These are phyloP conservation scores for Tenthredo amoena DNA, from an alignment of 2,888 invertebrate genomes.

Conservation along the genomic window DNA sequence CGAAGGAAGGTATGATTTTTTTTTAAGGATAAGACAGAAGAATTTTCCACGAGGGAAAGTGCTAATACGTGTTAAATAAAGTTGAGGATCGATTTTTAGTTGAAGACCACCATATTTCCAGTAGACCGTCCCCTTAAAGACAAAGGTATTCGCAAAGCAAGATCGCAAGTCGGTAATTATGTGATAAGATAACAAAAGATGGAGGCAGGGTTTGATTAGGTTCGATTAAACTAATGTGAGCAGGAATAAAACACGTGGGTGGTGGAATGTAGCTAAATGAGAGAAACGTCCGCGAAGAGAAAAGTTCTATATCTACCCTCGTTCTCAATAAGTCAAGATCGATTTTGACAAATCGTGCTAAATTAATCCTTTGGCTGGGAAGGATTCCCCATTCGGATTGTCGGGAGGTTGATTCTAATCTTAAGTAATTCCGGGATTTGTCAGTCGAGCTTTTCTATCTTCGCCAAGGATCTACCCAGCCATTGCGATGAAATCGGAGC, in stretches of 20 bases:
- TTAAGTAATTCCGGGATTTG: conserved; percentile 61
- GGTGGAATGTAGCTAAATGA: conserved; percentile 1
- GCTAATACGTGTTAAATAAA: neutral
- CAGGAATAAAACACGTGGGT: neutral
- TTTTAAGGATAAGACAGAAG: neutral
- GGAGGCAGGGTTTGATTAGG: neutral
- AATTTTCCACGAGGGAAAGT: neutral
- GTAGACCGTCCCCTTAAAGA: neutral
- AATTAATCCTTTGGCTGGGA: conserved; percentile 53
- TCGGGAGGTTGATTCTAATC: conserved; percentile 67
- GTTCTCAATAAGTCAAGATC: conserved; percentile 46
- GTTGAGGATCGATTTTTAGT: neutral
- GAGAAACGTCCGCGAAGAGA: neutral
- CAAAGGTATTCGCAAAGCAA: neutral
- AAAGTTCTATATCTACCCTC: conserved; percentile 26
- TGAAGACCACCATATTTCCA: neutral
- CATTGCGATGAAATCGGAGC: neutral
- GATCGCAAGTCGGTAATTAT: neutral
- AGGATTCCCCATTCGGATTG: conserved; percentile 65
- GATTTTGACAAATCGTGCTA: conserved; percentile 48
- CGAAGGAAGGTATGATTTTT: neutral
- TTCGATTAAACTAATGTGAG: conserved; percentile 18
- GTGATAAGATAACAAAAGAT: conserved; percentile 1
- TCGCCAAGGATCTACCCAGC: conserved; percentile 49
- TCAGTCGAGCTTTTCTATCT: conserved; percentile 57